Percentiles rank a stretch among this genome's conserved stretches.
Evolutionary conservation across 2,113 vertebrate genomes (phyloP).

Genomic region (Chamaea fasciata): DNA sequence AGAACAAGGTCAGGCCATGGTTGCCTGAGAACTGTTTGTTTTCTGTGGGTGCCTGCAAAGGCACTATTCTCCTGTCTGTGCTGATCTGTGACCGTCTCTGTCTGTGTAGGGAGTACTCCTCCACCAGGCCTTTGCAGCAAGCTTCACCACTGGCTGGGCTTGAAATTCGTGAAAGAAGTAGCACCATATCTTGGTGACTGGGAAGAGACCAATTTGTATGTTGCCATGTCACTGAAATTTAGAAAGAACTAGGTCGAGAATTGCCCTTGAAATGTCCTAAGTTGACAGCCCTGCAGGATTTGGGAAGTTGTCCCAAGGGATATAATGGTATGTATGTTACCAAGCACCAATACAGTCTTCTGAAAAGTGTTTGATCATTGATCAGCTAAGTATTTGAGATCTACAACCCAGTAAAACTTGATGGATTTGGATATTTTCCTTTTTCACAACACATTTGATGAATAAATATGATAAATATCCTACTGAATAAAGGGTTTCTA

Average conservation of each 20-base stretch:
- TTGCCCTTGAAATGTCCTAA: neutral
- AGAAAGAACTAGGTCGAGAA: neutral
- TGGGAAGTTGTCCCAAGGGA: neutral
- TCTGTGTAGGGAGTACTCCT: neutral
- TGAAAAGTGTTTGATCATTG: neutral
- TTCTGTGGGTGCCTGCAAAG: neutral
- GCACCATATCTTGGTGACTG: neutral
- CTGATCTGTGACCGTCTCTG: neutral
- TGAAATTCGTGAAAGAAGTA: neutral
- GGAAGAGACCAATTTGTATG: neutral
- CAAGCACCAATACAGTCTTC: neutral
- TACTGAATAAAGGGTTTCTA: neutral
- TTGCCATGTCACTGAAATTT: neutral
- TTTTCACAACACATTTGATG: neutral
- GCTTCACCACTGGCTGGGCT: neutral
- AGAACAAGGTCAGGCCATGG: neutral
- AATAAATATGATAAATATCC: neutral
- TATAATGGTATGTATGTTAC: too few species aligned
- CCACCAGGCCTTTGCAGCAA: neutral
- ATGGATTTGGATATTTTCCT: neutral
- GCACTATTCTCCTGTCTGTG: neutral
- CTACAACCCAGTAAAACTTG: neutral
- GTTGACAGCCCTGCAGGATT: neutral
- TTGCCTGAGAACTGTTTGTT: neutral
- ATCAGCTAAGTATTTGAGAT: neutral